Evolutionary conservation across 2,797 vertebrate genomes (phyloP).

Genomic region (Alcedo quadribrachys): DNA sequence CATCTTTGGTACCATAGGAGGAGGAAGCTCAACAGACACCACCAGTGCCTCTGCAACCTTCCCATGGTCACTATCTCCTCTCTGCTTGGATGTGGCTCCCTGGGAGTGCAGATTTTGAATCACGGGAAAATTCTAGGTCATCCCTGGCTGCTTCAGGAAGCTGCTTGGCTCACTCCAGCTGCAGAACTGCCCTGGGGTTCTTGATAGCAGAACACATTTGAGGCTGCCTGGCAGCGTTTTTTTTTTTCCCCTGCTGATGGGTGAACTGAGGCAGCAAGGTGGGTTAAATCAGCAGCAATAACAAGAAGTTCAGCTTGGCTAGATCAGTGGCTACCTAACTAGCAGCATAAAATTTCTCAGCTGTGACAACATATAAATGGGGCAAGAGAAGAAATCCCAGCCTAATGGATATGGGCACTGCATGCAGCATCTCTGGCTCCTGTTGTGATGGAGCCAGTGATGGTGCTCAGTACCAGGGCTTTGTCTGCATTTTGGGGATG

Average conservation of each 20-base stretch:
- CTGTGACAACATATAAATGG: neutral
- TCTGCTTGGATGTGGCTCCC: neutral
- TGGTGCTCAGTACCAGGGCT: neutral
- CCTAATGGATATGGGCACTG: neutral
- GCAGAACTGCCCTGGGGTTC: neutral
- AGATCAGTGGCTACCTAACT: neutral
- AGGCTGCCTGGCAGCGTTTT: rapidly evolving
- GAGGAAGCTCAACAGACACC: conserved; percentile 6
- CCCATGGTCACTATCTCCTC: rapidly evolving
- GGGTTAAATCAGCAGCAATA: neutral
- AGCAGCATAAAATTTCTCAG: conserved; percentile 36
- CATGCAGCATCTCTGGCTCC: rapidly evolving
- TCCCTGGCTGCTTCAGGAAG: neutral
- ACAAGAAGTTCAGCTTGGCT: neutral
- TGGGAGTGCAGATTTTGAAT: neutral
- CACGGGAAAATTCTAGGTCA: neutral
- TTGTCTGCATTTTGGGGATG: neutral
- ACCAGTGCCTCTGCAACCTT: neutral
- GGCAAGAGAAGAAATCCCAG: too few relatives aligned
- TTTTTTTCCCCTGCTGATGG: neutral
- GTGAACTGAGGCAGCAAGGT: neutral
- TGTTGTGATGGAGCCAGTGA: neutral
- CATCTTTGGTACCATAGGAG: neutral
- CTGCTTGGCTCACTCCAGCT: neutral
- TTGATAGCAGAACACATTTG: rapidly evolving